Evolutionary conservation across 2,797 vertebrate species (phyloP).

Genomic region (Galaxias olidus): DNA sequence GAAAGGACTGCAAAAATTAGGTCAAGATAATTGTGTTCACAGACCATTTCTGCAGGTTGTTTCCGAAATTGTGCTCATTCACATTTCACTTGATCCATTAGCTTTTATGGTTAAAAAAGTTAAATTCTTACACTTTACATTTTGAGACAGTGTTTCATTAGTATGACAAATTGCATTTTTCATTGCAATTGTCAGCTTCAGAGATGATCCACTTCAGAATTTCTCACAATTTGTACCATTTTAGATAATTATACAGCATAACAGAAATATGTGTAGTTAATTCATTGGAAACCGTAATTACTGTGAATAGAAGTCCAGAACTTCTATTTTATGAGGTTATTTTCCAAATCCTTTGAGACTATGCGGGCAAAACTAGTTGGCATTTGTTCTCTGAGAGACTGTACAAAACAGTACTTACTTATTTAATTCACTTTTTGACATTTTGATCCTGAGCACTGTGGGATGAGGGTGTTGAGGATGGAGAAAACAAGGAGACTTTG

Average conservation of each 20-base stretch:
- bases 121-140: constrained; percentile 21
- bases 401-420: constrained; percentile 30
- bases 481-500: constrained; percentile 62
- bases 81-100: constrained; percentile 18
- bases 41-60: background rate
- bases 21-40: background rate
- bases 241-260: too few species aligned
- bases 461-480: constrained; percentile 6
- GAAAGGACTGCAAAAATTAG: background rate
- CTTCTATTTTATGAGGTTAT: too few species aligned
- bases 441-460: constrained; percentile 51
- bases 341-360: background rate
- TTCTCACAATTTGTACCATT: too few species aligned
- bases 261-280: too few species aligned
- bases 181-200: too few species aligned
- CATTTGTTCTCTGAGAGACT: too few species aligned
- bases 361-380: constrained; percentile 4
- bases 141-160: constrained; percentile 17
- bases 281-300: too few species aligned
- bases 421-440: constrained; percentile 58
- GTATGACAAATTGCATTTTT: constrained; percentile 5
- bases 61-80: constrained; percentile 17
- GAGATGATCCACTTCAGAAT: too few species aligned
- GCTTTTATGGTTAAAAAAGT: background rate
- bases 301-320: too few species aligned